Evolutionary conservation across 2,888 invertebrate species (phyloP).

Genomic region (Rhaphigaster nebulosa): DNA sequence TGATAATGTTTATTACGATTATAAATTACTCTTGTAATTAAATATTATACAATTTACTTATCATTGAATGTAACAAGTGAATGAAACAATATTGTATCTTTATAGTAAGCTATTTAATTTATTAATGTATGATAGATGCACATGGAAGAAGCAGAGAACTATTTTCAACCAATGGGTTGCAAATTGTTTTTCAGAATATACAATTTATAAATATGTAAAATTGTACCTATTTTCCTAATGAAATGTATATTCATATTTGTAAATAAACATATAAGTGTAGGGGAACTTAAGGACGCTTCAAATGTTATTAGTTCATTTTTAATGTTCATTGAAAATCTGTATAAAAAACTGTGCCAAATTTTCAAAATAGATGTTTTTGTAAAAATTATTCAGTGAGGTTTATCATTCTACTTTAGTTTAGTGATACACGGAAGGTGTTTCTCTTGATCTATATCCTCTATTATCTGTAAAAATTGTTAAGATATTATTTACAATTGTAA

Average conservation of each 20-base stretch:
- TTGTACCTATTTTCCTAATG: conserved; percentile 47
- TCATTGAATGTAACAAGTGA: not conserved
- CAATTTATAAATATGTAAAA: conserved; percentile 38
- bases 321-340: conserved; percentile 19
- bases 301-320: conserved; percentile 22
- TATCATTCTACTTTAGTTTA: not conserved
- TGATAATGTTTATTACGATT: not conserved
- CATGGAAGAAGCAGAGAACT: not conserved
- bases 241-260: conserved; percentile 36
- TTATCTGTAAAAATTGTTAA: not conserved
- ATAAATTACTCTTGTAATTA: not conserved
- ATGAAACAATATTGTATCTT: not conserved
- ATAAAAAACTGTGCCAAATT: conserved; percentile 20
- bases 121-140: not conserved
- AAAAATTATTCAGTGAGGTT: not conserved
- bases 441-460: not conserved
- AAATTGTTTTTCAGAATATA: not conserved
- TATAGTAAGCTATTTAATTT: not conserved
- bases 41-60: not conserved
- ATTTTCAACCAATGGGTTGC: not conserved
- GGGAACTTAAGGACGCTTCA: conserved; percentile 53
- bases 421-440: not conserved
- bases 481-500: not conserved
- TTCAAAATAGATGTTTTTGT: not conserved
- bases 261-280: conserved; percentile 41